phyloP scores from a whole-genome alignment of 2,797 vertebrate species.

The Sebastiscus tertius region DNA sequence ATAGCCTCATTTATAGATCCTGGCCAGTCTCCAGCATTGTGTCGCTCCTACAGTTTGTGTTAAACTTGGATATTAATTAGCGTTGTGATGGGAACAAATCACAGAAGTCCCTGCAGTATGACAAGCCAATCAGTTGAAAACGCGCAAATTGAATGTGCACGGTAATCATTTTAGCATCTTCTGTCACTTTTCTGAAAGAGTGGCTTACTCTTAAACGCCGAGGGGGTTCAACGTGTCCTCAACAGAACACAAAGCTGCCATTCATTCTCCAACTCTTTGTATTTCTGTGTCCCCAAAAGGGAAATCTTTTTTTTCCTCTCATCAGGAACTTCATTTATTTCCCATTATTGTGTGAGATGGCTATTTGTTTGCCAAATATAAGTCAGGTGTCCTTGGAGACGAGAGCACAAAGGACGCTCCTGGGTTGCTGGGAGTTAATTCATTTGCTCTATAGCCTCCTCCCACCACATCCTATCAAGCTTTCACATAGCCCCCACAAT shows the following conservation, averaged over 20 bases:
- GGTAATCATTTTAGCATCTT: constrained; percentile 18
- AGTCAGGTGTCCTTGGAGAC: constrained; percentile 70
- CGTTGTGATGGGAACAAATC: neutral
- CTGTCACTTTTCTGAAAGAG: constrained; percentile 4
- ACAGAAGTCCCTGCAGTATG: neutral
- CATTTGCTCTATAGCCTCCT: constrained; percentile 33
- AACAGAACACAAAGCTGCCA: constrained; percentile 50
- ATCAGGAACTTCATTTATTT: constrained; percentile 66
- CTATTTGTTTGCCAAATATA: constrained; percentile 64
- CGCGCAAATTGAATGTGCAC: neutral
- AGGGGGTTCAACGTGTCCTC: constrained; percentile 12
- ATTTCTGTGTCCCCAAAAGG: constrained; percentile 30
- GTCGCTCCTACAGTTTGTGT: neutral
- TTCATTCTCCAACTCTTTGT: constrained; percentile 57
- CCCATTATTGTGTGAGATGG: constrained; percentile 52
- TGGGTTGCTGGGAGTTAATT: constrained; percentile 57
- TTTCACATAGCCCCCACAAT: constrained; percentile 40
- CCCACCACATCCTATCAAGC: constrained; percentile 40
- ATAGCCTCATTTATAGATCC: neutral
- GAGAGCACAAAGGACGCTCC: constrained; percentile 57
- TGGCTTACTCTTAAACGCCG: neutral
- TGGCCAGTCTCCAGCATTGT: neutral
- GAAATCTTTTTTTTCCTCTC: constrained; percentile 39
- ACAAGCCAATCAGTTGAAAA: neutral
- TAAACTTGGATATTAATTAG: neutral